These are phyloP conservation scores for Corapipo altera DNA, from an alignment of 2,113 vertebrate genomes.

Conservation along the genomic window DNA sequence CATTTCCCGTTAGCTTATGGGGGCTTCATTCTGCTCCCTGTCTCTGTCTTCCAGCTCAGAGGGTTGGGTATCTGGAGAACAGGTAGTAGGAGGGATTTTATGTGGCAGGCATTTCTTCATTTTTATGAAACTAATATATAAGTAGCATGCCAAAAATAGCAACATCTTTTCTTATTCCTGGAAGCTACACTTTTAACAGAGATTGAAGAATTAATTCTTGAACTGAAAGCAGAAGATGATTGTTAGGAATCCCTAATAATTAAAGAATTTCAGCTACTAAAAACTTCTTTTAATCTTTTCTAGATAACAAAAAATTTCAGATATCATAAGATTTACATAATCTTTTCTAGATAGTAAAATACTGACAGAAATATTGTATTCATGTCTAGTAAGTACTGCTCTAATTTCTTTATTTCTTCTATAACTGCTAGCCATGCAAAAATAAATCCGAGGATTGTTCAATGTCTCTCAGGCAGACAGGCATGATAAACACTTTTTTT, in stretches of 20 bases:
- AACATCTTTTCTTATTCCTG: not conserved
- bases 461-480: not conserved
- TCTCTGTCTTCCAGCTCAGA: not conserved
- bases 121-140: not conserved
- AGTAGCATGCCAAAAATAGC: not conserved
- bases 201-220: not conserved
- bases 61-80: not conserved
- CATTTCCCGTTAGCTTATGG: not conserved
- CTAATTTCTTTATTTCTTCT: not conserved
- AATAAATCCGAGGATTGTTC: not conserved
- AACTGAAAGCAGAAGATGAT: not conserved
- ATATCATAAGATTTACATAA: not conserved
- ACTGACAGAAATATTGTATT: not conserved
- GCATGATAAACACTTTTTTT: not conserved
- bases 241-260: not conserved
- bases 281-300: not conserved
- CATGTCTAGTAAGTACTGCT: not conserved
- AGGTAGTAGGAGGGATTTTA: not conserved
- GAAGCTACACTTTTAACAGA: not conserved
- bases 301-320: not conserved
- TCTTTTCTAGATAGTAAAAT: not conserved
- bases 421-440: not conserved
- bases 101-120: not conserved
- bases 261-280: not conserved
- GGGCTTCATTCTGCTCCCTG: not conserved